Conservation (phyloP, 1,140 invertebrate species). For the Drosophila kepulauana region DNA sequence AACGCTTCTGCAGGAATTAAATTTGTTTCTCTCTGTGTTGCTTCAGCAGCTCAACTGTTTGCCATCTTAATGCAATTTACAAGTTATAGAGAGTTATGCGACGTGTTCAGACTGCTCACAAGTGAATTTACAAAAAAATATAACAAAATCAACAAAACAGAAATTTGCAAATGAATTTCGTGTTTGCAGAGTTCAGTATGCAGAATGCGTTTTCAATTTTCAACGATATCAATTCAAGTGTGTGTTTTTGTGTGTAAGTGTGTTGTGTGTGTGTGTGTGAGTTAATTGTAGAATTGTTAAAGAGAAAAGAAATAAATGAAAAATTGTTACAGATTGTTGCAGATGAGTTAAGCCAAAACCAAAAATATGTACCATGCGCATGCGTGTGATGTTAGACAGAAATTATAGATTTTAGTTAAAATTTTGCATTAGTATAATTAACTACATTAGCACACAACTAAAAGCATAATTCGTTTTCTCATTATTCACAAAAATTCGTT, state of each 20-base stretch:
- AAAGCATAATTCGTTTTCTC: slow-evolving; percentile 39
- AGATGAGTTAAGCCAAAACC: slow-evolving; percentile 75
- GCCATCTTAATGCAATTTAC: slow-evolving; percentile 51
- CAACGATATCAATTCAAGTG: slow-evolving; percentile 46
- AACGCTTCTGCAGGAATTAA: slow-evolving; percentile 46
- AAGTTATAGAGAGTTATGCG: neutral
- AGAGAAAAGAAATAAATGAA: slow-evolving; percentile 41
- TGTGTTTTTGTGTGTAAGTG: slow-evolving; percentile 33
- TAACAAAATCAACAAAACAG: slow-evolving; percentile 3
- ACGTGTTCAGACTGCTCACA: neutral
- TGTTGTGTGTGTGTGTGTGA: slow-evolving; percentile 5
- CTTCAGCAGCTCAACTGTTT: slow-evolving; percentile 6
- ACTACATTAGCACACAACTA: slow-evolving; percentile 75
- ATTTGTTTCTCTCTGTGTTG: slow-evolving; percentile 23
- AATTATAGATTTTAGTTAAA: slow-evolving; percentile 84
- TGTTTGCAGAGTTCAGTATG: slow-evolving; percentile 10
- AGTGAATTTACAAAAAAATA: neutral
- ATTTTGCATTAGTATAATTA: slow-evolving; percentile 77
- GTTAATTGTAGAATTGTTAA: slow-evolving; percentile 27
- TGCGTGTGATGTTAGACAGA: slow-evolving; percentile 85
- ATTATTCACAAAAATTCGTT: neutral
- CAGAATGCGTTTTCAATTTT: neutral
- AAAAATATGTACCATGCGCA: slow-evolving; percentile 84
- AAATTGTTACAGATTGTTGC: slow-evolving; percentile 63
- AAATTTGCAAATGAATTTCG: slow-evolving; percentile 9